Base-by-base conservation (phyloP, 2,888 invertebrate genomes). In the Antitype chi region DNA sequence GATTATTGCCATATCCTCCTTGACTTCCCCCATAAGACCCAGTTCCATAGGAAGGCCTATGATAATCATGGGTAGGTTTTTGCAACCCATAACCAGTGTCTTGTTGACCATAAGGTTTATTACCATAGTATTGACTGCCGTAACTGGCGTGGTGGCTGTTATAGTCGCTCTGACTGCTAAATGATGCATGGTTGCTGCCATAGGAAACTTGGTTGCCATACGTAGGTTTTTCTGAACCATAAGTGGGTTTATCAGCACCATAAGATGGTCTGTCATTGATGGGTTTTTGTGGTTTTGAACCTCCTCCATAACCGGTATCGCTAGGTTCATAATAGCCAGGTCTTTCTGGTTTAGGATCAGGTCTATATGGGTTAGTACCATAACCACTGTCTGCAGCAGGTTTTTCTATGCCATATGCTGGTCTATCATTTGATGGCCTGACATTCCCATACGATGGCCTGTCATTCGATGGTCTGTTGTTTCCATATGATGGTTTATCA, bases 311-410 rank as follows among this genome's bases (percentile, higher is more conserved):
- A 3, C 85, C 85, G 0, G 63, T 60, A 60, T 84, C 85, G 20
- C 62, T 78, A 2, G 60, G 52, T 62, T 86, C 75, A 1, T 28
- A 78, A 47, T 85, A 85, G 28, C 47, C 70, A 7, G 85, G 86
- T 47, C 74, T 20, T 17, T 78, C 86, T 11, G 85, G 85, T 17
- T 72, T 85, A 0, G 84, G 85, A 62, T 85, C 84, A 63, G 84
- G 84, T 70, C 84, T 76, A 25, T 74, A 73, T 0, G 76, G 59
- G 13, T 59, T 75, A 52, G 25, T 66, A 1, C 83, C 78, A 55
- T 81, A 85, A 1, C 72, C 75, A 13, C 85, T 73, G 23, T 78
- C 85, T 47, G 60, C 90, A 23, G 90, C 89, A 0, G 78, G 78
- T 28, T 80, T 78, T n/a, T 81, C 66, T 17, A 4, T n/a, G 2